Percentiles rank a stretch among this genome's conserved stretches.
phyloP scores from a whole-genome alignment of 2,797 vertebrate species.

The Meriones psammophilus region DNA sequence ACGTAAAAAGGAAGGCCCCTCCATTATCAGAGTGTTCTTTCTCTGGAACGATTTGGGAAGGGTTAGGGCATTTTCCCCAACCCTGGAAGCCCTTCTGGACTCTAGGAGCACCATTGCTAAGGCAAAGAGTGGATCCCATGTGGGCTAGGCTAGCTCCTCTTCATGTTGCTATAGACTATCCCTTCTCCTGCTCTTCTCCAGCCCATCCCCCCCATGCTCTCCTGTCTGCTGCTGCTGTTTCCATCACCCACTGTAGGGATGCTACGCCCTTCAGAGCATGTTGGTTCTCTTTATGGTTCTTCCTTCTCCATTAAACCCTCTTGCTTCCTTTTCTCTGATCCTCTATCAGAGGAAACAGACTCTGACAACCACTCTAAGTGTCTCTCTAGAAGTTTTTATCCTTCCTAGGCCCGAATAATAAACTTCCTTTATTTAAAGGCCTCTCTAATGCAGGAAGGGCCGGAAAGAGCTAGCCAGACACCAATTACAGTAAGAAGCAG shows the following conservation, averaged over 20 bases:
- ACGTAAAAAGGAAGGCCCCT: not conserved
- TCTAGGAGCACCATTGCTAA: not conserved
- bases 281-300: not conserved
- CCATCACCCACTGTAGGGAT: not conserved
- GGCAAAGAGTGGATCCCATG: not conserved
- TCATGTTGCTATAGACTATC: fast-evolving
- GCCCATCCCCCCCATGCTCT: not conserved
- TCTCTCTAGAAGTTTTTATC: not conserved
- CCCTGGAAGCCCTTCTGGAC: not conserved
- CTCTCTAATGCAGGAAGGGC: not conserved
- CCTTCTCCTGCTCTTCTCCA: not conserved
- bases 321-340: not conserved
- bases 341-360: not conserved
- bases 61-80: not conserved
- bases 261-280: not conserved
- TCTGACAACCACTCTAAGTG: not conserved
- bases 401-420: not conserved
- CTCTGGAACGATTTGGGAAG: not conserved
- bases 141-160: not conserved
- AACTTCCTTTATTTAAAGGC: slow-evolving; percentile 3
- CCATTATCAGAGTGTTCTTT: not conserved
- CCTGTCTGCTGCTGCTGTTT: not conserved
- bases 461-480: not conserved
- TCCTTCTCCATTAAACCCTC: slow-evolving; percentile 11
- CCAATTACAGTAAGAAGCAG: not conserved